Conservation (phyloP, 2,797 vertebrate genomes). For the Odontamblyopus lacepedii region DNA sequence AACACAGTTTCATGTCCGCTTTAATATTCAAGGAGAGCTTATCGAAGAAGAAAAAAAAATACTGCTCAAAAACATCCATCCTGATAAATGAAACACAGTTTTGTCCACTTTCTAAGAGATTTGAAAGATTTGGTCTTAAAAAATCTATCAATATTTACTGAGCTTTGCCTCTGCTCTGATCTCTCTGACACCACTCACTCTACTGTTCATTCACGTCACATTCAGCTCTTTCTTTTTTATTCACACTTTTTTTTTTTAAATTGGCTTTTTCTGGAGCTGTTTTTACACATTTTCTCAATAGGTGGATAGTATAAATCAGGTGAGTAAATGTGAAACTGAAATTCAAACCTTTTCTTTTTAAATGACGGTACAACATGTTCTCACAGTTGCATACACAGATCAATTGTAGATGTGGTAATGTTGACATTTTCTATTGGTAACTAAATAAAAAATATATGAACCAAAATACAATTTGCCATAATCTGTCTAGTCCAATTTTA, state of each 20-base stretch:
- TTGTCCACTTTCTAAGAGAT: conserved; percentile 31
- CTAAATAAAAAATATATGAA: too few relatives aligned
- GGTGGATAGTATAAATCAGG: too few relatives aligned
- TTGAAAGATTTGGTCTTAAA: conserved; percentile 60
- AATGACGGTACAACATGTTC: background rate
- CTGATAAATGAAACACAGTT: conserved; percentile 53
- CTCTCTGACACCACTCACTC: conserved; percentile 33
- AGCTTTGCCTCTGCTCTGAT: conserved; percentile 33
- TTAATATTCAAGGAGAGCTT: conserved; percentile 71
- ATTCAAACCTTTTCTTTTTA: background rate
- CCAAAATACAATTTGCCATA: too few relatives aligned
- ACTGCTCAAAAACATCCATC: conserved; percentile 52
- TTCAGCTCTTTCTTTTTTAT: background rate
- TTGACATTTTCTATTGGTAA: too few relatives aligned
- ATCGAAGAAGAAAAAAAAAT: conserved; percentile 51
- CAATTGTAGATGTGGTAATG: too few relatives aligned
- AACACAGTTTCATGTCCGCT: conserved; percentile 69
- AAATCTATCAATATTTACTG: conserved; percentile 61
- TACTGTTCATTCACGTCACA: background rate
- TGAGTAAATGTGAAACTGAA: too few relatives aligned
- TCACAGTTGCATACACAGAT: too few relatives aligned
- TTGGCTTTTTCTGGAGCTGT: background rate
- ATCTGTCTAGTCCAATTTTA: too few relatives aligned
- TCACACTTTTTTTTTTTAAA: conserved; percentile 4
- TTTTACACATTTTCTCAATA: background rate